Evolutionary conservation across 2,113 vertebrate species (phyloP).

Genomic region (Myrmecophaga tridactyla): DNA sequence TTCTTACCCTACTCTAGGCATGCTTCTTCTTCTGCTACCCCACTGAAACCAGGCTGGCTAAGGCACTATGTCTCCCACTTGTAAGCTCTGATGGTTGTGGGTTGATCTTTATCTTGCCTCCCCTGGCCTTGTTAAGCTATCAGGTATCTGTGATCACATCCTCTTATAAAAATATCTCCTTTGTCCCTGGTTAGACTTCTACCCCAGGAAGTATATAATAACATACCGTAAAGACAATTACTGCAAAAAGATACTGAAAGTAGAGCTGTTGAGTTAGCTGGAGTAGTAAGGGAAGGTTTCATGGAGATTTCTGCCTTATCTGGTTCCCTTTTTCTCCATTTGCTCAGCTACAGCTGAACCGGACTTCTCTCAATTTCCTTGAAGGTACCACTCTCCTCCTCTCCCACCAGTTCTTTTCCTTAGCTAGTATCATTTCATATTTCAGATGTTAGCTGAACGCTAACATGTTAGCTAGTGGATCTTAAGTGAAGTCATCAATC

Average conservation of each 20-base stretch:
- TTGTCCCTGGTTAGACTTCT: neutral
- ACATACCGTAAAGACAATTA: neutral
- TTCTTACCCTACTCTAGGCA: neutral
- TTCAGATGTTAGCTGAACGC: neutral
- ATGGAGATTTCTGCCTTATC: neutral
- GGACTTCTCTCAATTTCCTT: neutral
- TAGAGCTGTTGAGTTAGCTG: neutral
- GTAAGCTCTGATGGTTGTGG: neutral
- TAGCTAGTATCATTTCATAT: neutral
- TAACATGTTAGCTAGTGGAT: neutral
- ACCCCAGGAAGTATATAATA: neutral
- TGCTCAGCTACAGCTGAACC: neutral
- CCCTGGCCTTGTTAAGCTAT: neutral
- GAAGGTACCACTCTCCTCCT: neutral
- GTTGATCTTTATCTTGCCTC: neutral
- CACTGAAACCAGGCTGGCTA: neutral
- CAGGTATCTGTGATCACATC: neutral
- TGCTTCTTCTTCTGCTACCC: neutral
- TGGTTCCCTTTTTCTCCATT: neutral
- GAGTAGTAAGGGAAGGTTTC: neutral
- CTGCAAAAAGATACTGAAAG: neutral
- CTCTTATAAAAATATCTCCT: neutral
- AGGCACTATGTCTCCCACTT: neutral
- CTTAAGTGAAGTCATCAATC: neutral
- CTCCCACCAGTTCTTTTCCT: neutral